Evolutionary conservation across 2,888 invertebrate genomes (phyloP).

Genomic region (Troglohyphantes excavatus): DNA sequence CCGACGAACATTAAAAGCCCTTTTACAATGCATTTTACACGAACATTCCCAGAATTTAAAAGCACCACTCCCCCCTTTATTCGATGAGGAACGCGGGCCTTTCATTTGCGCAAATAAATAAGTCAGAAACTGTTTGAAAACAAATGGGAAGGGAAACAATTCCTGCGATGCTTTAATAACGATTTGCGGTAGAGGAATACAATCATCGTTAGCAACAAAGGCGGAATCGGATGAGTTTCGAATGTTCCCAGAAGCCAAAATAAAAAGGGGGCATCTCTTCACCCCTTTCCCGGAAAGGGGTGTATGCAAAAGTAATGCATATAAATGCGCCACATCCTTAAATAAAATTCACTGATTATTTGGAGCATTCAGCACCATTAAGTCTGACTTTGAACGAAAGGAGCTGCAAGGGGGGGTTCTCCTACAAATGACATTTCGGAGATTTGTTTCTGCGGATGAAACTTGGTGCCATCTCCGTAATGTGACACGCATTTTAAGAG

Average conservation of each 20-base stretch:
- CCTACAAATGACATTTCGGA: constrained; percentile 69
- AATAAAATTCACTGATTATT: constrained; percentile 74
- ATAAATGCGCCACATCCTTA: constrained; percentile 64
- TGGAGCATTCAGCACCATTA: constrained; percentile 72
- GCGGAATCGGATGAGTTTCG: constrained; percentile 46
- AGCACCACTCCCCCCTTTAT: not conserved
- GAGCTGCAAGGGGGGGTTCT: constrained; percentile 9
- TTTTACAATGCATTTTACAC: not conserved
- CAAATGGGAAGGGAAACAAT: constrained; percentile 13
- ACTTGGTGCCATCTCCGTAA: constrained; percentile 38
- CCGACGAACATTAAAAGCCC: constrained; percentile 10
- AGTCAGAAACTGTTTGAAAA: constrained; percentile 26
- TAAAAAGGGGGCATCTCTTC: not conserved
- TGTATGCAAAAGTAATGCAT: constrained; percentile 69
- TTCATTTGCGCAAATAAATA: constrained; percentile 42
- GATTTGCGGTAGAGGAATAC: constrained; percentile 39
- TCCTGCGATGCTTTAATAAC: constrained; percentile 71
- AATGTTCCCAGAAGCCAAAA: constrained; percentile 23
- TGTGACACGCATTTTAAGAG: constrained; percentile 55
- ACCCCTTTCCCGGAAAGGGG: not conserved
- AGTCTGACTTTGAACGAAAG: constrained; percentile 16
- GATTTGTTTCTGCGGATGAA: constrained; percentile 59
- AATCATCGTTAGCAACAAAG: constrained; percentile 53
- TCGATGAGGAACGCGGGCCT: not conserved
- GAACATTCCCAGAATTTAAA: not conserved